Conservation (phyloP, 2,888 invertebrate species). For the Fabriciana adippe region DNA sequence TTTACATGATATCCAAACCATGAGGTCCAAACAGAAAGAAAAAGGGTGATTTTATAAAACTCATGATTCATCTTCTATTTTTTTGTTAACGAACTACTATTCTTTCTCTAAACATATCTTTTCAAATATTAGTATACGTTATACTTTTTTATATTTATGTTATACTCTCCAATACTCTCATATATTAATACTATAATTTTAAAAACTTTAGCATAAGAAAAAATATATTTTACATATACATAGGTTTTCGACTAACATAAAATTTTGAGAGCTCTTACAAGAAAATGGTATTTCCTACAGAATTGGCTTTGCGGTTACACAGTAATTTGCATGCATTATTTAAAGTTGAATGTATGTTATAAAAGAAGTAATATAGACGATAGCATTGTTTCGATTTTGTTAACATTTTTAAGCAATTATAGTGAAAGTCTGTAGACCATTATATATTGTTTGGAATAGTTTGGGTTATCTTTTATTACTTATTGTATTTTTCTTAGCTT, state of each 20-base stretch:
- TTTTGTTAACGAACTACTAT: no score
- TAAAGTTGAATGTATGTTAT: conserved; percentile 31
- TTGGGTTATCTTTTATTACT: conserved; percentile 2
- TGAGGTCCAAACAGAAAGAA: no score
- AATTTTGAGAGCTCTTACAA: conserved; percentile 22
- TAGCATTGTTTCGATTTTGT: conserved; percentile 20
- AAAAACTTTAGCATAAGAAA: not conserved
- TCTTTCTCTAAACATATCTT: no score
- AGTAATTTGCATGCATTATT: conserved; percentile 37
- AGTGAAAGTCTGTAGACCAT: not conserved
- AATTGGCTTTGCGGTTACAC: conserved; percentile 31
- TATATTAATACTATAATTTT: no score
- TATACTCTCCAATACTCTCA: no score
- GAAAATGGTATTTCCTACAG: conserved; percentile 31
- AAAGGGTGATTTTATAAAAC: no score
- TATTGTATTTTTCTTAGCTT: no score
- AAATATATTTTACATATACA: conserved; percentile 2
- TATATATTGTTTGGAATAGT: not conserved
- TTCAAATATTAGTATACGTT: no score
- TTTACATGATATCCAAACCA: no score
- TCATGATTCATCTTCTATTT: no score
- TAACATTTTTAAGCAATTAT: conserved; percentile 29
- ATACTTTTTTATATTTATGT: no score
- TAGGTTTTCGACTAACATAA: conserved; percentile 5
- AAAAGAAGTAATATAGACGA: conserved; percentile 19